Base-by-base conservation (phyloP, 1,140 invertebrate species). In the Parapsyche elsis region DNA sequence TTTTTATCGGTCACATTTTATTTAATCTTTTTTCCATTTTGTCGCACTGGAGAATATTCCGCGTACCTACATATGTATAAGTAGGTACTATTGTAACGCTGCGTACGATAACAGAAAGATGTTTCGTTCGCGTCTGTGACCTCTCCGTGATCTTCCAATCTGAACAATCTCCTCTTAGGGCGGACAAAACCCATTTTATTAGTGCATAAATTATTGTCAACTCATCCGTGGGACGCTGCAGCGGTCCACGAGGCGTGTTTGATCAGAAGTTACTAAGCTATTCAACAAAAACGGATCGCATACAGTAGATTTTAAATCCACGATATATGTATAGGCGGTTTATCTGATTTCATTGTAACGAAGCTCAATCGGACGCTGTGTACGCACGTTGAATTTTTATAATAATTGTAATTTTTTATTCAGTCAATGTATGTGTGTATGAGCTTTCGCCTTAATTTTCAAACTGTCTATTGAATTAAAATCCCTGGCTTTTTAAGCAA, bases 201-300 rank as follows among this genome's bases (percentile, higher is more conserved):
- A 71, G 64, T 79, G 77, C 77, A 79, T 79, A 79, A 79, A 79
- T 79, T 79, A 79, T 75, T 75, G 77, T 79, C 76, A 70, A 61
- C 76, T 67, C 71, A 73, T 73, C 71, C 73, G 73, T 75, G 73
- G 73, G 73, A 75, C 44, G 73, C 46, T 26, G 73, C 24, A 67
- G 1, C 9, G 64, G 21, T 23, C 21, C 14, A 7, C 5, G 26
- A 12, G n/a, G 21, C 21, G 5, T 24, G 12, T 67, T 67, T 26
- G 24, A 67, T 67, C 64, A 67, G 64, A 26, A 67, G 64, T 67
- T 67, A 67, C 21, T 23, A 67, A 53, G 49, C 49, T 16, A 53
- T 16, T 12, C 16, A 12, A 53, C 10, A 12, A 16, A 53, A 53
- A 14, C 49, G 2, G 2, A 53, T 16, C 49, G 49, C 2, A 5